Evolutionary conservation across 2,888 invertebrate genomes (phyloP), one percentile per base, ranked within the genome.

Genomic region (Lasioglossum lativentre): DNA sequence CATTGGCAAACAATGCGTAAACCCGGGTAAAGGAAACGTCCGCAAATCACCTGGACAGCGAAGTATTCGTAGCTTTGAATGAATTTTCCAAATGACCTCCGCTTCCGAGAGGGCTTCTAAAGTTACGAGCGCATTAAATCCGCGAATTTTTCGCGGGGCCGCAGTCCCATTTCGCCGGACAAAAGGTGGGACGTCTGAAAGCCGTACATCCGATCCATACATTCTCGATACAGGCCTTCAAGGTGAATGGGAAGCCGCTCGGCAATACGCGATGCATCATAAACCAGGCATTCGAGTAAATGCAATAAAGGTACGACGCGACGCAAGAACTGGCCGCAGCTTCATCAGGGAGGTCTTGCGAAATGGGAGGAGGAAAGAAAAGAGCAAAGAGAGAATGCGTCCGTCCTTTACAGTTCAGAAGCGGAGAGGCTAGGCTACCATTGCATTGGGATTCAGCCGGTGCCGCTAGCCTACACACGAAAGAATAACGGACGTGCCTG

Each of bases 401-500:
- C 12, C 23, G 70, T 10, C 68, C 34, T 23, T 52, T 52, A 52
- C 52, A n/a, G 19, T 47, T 23, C 6, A 47, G 47, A 47, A 52
- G 23, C 23, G 52, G 23, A 23, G 10, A 23, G 52, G 52, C 23
- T 52, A 52, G 52, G 52, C 52, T 19, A 52, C 23, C 52, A 23
- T 45, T 79, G 68, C 23, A 85, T 89, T 85, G 72, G 40, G 52
- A 89, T 89, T 86, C 89, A 78, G 70, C 40, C 19, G 59, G n/a
- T 42, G 80, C 30, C 63, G 23, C 75, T 72, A 27, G 66, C 82
- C 75, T 76, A 85, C 87, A 66, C 75, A 23, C 52, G 73, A 73
- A 80, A 81, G 83, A 88, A 84, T 91, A 91, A 91, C 92, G 92
- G 90, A 79, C 79, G 83, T 82, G 83, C 56, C 38, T 63, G 84